Conservation (phyloP, 35 echinoderm and acorn worm species). For the Heliocidaris tuberculata region DNA sequence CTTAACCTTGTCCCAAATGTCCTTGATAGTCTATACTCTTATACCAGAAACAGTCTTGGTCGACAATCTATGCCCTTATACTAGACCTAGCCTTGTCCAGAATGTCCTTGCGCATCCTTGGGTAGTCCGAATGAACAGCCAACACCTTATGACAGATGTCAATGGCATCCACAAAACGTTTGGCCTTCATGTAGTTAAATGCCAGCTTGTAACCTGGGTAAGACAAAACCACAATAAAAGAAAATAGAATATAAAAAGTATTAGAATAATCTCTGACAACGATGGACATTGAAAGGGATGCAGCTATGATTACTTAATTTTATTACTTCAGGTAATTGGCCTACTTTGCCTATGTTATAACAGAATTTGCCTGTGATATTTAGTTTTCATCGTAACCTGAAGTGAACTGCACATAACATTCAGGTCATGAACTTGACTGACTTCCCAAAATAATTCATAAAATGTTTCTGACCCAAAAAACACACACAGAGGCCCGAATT, state of each 20-base stretch:
- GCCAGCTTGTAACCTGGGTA: conserved; percentile 90
- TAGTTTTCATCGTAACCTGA: no score
- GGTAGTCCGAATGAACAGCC: conserved; percentile 79
- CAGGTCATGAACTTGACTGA: no score
- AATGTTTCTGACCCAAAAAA: no score
- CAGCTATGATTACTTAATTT: not conserved
- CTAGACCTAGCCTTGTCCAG: conserved; percentile 82
- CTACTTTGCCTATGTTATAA: no score
- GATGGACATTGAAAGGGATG: not conserved
- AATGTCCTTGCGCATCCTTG: conserved; percentile 96
- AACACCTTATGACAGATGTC: conserved; percentile 94
- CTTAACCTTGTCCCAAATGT: not conserved
- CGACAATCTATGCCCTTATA: conserved; percentile 24
- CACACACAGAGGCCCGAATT: no score
- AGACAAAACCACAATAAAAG: conserved; percentile 16
- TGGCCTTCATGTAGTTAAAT: conserved; percentile 98
- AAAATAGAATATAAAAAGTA: not conserved
- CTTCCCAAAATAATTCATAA: no score
- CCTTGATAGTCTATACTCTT: not conserved
- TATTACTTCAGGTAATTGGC: not conserved
- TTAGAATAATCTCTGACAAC: not conserved
- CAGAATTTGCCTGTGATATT: no score
- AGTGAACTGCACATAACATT: no score
- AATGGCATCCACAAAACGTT: conserved; percentile 90
- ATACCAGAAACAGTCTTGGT: not conserved